These are phyloP conservation scores for Muscina levida DNA, from an alignment of 2,888 invertebrate species.

Conservation along the genomic window DNA sequence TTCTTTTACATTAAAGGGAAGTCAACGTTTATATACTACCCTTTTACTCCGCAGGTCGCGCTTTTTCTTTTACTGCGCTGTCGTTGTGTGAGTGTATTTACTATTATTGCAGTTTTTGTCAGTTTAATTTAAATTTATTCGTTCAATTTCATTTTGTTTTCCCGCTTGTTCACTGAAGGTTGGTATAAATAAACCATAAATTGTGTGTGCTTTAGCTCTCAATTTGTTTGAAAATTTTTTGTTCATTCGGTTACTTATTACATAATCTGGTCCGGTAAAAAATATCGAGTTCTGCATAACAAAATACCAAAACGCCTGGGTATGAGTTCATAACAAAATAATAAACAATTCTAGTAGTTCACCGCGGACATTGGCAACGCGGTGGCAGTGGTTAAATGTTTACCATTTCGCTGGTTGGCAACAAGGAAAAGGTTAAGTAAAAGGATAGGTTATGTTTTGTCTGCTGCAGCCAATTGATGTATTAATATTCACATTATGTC, in stretches of 20 bases:
- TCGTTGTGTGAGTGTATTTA: too few species aligned
- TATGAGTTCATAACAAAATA: constrained; percentile 17
- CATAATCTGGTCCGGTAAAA: constrained; percentile 31
- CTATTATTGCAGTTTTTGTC: not conserved
- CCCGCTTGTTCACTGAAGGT: not conserved
- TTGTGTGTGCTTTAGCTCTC: not conserved
- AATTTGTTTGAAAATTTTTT: constrained; percentile 24
- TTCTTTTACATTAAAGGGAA: not conserved
- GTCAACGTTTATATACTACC: not conserved
- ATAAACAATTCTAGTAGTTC: constrained; percentile 46
- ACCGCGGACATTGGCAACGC: constrained; percentile 77
- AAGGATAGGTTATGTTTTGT: constrained; percentile 26
- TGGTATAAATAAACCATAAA: too few species aligned
- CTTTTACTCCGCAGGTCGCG: not conserved
- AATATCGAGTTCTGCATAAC: constrained; percentile 15
- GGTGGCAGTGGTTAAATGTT: constrained; percentile 57
- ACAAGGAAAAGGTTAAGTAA: too few species aligned
- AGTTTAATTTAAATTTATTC: constrained; percentile 13
- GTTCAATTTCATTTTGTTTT: constrained; percentile 9
- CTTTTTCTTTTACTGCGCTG: too few species aligned
- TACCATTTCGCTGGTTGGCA: constrained; percentile 4
- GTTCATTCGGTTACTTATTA: constrained; percentile 55
- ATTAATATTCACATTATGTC: not conserved
- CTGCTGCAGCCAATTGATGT: constrained; percentile 20
- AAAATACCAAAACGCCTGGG: constrained; percentile 36